phyloP scores from a whole-genome alignment of 1,140 invertebrate species.

The Pseudachorutes palmiensis region DNA sequence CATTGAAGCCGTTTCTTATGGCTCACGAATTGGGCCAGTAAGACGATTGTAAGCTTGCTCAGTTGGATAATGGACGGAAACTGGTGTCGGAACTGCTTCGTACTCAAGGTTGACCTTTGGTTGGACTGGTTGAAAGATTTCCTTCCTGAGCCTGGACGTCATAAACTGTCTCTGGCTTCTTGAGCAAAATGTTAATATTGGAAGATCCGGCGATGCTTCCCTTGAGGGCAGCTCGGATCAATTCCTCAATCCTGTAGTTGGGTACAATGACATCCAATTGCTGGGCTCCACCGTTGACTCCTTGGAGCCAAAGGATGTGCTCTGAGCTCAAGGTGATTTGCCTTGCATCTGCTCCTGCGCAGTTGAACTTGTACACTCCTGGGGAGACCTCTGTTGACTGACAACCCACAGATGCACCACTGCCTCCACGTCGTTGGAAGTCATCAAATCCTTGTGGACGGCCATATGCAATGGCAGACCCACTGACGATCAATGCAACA shows the following conservation, averaged over 20 bases:
- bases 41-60: slow-evolving; percentile 17
- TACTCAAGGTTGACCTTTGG: slow-evolving; percentile 27
- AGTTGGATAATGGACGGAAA: slow-evolving; percentile 26
- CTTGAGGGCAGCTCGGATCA: slow-evolving; percentile 32
- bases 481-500: not conserved
- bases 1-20: not conserved
- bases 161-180: slow-evolving; percentile 23
- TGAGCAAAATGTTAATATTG: slow-evolving; percentile 29
- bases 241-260: slow-evolving; percentile 31
- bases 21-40: slow-evolving; percentile 18
- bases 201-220: slow-evolving; percentile 7
- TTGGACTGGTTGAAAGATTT: not conserved
- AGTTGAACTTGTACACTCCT: slow-evolving; percentile 22
- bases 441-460: slow-evolving; percentile 7
- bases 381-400: slow-evolving; percentile 21
- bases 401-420: slow-evolving; percentile 20
- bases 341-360: slow-evolving; percentile 21
- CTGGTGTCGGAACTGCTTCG: slow-evolving; percentile 10
- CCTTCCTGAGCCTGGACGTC: slow-evolving; percentile 24
- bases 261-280: slow-evolving; percentile 23
- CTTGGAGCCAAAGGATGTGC: slow-evolving; percentile 28
- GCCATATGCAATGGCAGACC: not conserved
- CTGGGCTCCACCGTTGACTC: not conserved
- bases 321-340: slow-evolving; percentile 21
- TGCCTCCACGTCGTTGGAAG: not conserved